Evolutionary conservation across 1,140 invertebrate species (phyloP), one percentile per base, ranked within the genome.

Genomic region (Chymomyza costata): DNA sequence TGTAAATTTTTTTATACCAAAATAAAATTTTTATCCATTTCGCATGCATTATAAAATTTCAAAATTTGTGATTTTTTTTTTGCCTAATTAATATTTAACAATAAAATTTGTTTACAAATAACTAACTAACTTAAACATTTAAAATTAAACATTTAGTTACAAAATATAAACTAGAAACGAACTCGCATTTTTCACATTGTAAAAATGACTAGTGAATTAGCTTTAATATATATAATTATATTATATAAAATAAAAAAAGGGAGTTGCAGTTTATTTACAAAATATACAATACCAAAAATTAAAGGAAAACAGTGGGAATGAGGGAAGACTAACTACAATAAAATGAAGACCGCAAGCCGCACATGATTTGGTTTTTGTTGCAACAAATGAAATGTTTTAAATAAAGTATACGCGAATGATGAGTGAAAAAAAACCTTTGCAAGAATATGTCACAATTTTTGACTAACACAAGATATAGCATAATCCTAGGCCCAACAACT

Each of bases 131-230:
- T 50, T 78, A 78, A 41, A 6, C 10, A 28, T 6, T 28, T 28
- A 28, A 28, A 28, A 28, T 28, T 28, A 28, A 6, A 28, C 10
- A 28, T 28, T 28, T 6, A 28, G 10, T 28, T 28, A 28, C 5
- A 28, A 28, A 28, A 28, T 28, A 28, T 6, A 68, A 65, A 68
- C 66, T 71, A 73, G 70, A 61, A 56, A 61, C 62, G 62, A 65
- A 62, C 73, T 80, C 55, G 73, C 58, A 78, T 67, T 68, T 68
- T 80, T 78, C 73, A 78, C 74, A 68, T 78, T 80, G 73, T 83
- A 83, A 80, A 66, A 71, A 74, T 83, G 78, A 82, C 78, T 82
- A 82, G 78, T 73, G 65, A 70, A 83, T 74, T 69, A 80, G 73
- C 66, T 64, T 71, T 63, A 35, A 65, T 32, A 49, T 13, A 38